A percentile compares a stretch with the other conserved stretches of the same genome.
phyloP scores from a whole-genome alignment of 2,113 vertebrate species.

The Equus quagga region DNA sequence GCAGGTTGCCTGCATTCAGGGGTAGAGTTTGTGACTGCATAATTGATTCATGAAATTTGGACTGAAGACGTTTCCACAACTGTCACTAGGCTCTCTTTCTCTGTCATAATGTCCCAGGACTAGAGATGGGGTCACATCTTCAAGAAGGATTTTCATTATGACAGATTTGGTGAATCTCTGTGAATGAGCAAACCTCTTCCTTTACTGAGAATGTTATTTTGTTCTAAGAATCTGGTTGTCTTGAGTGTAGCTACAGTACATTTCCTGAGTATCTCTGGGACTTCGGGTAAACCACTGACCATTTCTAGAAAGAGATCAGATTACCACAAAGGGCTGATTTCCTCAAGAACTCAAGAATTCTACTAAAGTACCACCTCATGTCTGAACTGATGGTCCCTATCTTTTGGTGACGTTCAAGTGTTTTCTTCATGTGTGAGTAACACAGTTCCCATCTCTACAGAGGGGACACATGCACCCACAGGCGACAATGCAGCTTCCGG shows the following conservation, averaged over 20 bases:
- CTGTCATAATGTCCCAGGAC: background rate
- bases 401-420: background rate
- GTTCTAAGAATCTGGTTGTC: background rate
- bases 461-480: background rate
- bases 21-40: background rate
- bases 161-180: background rate
- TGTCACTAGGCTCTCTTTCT: background rate
- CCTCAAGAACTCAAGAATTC: background rate
- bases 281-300: no score
- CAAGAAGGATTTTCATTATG: background rate
- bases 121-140: background rate
- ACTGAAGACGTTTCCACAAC: background rate
- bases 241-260: background rate
- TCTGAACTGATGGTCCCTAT: background rate
- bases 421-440: background rate
- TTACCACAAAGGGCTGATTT: background rate
- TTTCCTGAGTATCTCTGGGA: background rate
- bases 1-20: background rate
- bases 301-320: background rate
- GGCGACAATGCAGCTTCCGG: background rate
- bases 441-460: background rate
- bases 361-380: background rate
- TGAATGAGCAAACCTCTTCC: background rate
- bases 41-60: background rate
- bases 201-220: background rate